Evolutionary conservation across 2,797 vertebrate species (phyloP).

Genomic region (Micrastur ruficollis): DNA sequence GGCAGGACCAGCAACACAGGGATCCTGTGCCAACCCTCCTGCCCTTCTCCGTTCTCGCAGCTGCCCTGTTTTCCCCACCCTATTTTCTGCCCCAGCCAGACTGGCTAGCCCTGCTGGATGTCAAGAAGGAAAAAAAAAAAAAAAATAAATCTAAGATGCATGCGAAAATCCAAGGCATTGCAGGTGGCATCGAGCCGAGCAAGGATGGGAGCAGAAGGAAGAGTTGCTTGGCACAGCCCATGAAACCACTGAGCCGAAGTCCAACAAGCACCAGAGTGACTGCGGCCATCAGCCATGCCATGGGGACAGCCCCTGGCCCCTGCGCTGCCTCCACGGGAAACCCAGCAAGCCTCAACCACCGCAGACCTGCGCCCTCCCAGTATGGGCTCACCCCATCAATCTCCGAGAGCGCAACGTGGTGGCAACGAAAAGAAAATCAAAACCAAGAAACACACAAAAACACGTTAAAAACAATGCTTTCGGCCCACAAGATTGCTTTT

Average conservation of each 20-base stretch:
- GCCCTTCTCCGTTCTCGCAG: neutral
- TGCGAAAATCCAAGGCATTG: neutral
- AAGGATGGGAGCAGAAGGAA: neutral
- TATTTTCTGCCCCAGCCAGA: neutral
- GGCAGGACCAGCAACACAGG: fast-evolving
- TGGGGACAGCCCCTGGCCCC: neutral
- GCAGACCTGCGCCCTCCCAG: neutral
- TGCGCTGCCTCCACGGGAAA: neutral
- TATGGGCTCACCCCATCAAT: neutral
- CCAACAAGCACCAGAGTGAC: neutral
- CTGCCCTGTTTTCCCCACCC: neutral
- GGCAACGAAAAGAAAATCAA: neutral
- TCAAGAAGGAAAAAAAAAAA: neutral
- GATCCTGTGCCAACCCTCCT: neutral
- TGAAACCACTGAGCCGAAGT: neutral
- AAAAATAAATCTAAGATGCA: neutral
- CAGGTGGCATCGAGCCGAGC: neutral
- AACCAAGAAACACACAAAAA: neutral
- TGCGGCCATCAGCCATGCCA: fast-evolving
- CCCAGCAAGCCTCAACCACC: neutral
- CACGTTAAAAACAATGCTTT: neutral
- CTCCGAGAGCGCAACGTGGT: neutral
- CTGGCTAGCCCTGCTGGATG: neutral
- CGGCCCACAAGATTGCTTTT: neutral
- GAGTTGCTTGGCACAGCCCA: neutral